Evolutionary conservation across 23 tunicate genomes (phyloP).

Genomic region (Oikopleura albicans): DNA sequence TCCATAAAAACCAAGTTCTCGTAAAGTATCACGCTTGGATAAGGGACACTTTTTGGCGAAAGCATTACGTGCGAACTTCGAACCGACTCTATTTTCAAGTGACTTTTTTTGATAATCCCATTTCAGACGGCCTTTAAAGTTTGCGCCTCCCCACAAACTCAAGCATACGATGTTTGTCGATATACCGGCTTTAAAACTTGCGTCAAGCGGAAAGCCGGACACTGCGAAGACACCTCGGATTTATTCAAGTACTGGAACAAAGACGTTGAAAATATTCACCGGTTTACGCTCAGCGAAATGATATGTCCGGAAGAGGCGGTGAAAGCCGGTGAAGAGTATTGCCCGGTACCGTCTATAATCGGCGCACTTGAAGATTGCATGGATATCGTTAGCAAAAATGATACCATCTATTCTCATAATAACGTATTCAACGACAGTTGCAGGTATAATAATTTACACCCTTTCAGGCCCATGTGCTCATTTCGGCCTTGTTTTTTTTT

Average conservation of each 20-base stretch:
- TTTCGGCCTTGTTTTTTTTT: too few relatives aligned
- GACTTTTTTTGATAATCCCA: not conserved
- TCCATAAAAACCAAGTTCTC: too few relatives aligned
- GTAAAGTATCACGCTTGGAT: too few relatives aligned
- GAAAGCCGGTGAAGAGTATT: not conserved
- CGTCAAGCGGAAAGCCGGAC: not conserved
- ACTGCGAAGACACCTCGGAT: conserved; percentile 8
- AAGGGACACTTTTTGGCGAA: too few relatives aligned
- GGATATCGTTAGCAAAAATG: too few relatives aligned
- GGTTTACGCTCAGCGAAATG: not conserved
- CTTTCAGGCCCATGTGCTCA: too few relatives aligned
- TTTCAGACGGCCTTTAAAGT: not conserved
- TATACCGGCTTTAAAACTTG: not conserved
- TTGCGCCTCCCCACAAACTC: not conserved
- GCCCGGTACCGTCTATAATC: not conserved
- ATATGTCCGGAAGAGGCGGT: not conserved
- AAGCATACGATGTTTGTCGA: not conserved
- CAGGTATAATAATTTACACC: too few relatives aligned
- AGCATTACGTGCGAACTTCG: not conserved
- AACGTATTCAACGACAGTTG: too few relatives aligned
- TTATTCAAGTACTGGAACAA: not conserved
- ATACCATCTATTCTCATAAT: too few relatives aligned
- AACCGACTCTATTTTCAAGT: not conserved
- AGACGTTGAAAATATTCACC: not conserved
- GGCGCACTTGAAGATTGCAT: not conserved